Base-by-base conservation (phyloP, 2,797 vertebrate species). In the Ctenosaura bakeri region DNA sequence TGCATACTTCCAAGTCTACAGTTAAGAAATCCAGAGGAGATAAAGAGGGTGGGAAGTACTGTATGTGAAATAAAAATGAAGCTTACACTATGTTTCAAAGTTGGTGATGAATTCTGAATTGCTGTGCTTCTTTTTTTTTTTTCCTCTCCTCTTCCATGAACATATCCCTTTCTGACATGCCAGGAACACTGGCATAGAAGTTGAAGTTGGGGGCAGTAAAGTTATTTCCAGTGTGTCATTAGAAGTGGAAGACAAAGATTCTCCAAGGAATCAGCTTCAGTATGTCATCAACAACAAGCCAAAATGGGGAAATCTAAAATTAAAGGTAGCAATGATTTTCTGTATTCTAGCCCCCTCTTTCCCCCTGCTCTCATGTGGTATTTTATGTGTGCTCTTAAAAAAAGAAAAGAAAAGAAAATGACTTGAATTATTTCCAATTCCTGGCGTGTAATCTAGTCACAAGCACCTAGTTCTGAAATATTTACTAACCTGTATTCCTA, bases 221-320 rank as follows among this genome's bases (percentile, higher is more conserved):
- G 91, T 97, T 24, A 96, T 98, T 96, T 98, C 97, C 83, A 97
- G 94, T 24, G 90, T 96, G 59, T 95, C 89, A 18, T 94, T 98
- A 94, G 96, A 98, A 91, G 96, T 96, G 2, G 93, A 97, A 89
- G 98, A 97, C 89, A 90, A 74, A 91, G 97, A 97, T 96, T 95
- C 95, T 4, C 92, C 95, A 22, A 90, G 91, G 0, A 4, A 94
- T 52, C 93, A 94, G 78, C 79, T 98, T 0, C 16, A 83, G 92
- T 96, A 90, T 92, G 85, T 97, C 89, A 94, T 97, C 22, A 97
- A 92, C 1, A 38, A 94, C 0, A 93, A 88, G 0, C 97, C 97
- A 0, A 95, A 90, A 59, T 97, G 96, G 83, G 97, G 97, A 26
- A 90, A 91, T 4, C 95, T 98, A 54, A 96, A 97, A 83, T 90